These are phyloP conservation scores for Pediacus dermestoides DNA, from an alignment of 2,888 invertebrate species.

Conservation along the genomic window DNA sequence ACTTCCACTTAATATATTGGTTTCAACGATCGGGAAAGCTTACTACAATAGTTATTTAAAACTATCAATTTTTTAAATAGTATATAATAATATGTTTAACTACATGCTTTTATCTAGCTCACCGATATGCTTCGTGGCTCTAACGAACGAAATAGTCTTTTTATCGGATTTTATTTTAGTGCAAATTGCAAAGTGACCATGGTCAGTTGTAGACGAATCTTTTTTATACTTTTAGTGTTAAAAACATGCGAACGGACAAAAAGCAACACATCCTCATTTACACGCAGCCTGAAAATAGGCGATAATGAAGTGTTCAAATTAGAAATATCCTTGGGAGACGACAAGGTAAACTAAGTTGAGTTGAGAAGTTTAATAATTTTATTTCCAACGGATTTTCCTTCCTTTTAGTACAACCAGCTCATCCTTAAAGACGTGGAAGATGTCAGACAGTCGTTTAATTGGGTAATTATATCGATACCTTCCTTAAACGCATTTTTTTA, in stretches of 20 bases:
- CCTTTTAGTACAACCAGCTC: conserved; percentile 14
- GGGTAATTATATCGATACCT: conserved; percentile 19
- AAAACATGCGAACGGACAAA: conserved; percentile 1
- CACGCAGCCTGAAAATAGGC: conserved; percentile 15
- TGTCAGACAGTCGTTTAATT: conserved; percentile 16
- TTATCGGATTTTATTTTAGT: conserved; percentile 2
- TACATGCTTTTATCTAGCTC: no score
- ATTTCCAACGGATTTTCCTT: no score
- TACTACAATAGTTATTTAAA: no score
- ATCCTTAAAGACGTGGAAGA: conserved; percentile 13
- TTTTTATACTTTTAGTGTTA: conserved; percentile 8
- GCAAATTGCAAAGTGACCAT: background rate
- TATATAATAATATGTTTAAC: no score
- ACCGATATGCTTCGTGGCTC: no score
- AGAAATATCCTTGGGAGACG: conserved; percentile 16
- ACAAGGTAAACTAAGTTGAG: conserved; percentile 18
- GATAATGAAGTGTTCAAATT: conserved; percentile 20
- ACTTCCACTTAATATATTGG: conserved; percentile 20
- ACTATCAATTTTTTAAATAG: no score
- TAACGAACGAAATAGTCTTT: no score
- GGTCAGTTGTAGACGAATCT: conserved; percentile 4
- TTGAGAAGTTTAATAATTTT: no score
- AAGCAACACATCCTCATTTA: conserved; percentile 12
- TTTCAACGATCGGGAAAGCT: conserved; percentile 19
- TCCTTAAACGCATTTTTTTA: no score